Base-by-base conservation (phyloP, 2,888 invertebrate genomes). In the Dilophus febrilis region DNA sequence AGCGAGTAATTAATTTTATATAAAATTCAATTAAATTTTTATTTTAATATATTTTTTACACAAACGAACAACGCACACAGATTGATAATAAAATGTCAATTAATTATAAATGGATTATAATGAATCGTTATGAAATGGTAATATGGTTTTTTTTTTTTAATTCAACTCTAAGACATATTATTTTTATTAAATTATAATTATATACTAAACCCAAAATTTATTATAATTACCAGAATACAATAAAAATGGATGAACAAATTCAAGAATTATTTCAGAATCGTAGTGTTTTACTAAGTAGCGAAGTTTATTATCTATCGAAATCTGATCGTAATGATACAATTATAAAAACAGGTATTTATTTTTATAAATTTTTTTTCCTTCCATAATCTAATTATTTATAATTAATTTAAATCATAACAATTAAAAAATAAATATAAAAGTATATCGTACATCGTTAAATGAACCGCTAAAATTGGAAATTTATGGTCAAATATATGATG, bases 291-390 rank as follows among this genome's bases (percentile, higher is more conserved):
- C 43, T 46, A 1, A 45, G 44, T 30, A 50, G 50, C 40, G 49
- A 51, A 43, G 32, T 53, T 6, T 51, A 42, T 46, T 46, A 42
- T 17, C 40, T 52, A 7, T n/a, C 35, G 1, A 42, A 43, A 37
- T 40, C 40, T 22, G 26, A 28, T 1, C 19, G 38, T 10, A 37
- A 32, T 13, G 4, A 29, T 7, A 42, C 42, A 18, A n/a, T 36
- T 8, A 35, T 44, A 10, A 40, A 40, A 33, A 35, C 44, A 45
- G 40, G 46, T 44, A 39, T 40, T 26, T 26, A 26, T 36, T 41
- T 34, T 18, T 11, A 41, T 29, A 19, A 26, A 30, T 18, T 17
- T 17, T 38, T 11, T 29, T 26, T 14, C 33, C 16, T 28, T n/a
- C n/a, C n/a, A n/a, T n/a, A n/a, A n/a, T n/a, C n/a, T n/a, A 38